Conservation (phyloP, 2,888 invertebrate genomes). For the Pocota personata region DNA sequence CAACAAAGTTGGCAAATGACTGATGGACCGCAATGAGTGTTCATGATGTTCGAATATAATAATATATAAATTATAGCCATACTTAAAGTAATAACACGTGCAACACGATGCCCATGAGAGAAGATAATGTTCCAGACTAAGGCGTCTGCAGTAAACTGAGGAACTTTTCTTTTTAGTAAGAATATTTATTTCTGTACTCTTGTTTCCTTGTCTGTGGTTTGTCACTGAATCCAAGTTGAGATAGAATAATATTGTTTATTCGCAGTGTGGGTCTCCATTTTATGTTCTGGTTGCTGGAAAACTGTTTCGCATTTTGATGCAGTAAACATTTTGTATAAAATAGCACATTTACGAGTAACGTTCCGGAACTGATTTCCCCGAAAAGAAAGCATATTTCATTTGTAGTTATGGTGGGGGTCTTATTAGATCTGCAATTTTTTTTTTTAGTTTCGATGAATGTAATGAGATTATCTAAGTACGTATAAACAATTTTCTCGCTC, state of each 20-base stretch:
- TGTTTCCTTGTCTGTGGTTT: neutral
- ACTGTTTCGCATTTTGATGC: neutral
- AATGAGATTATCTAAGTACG: neutral
- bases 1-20: neutral
- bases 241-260: neutral
- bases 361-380: neutral
- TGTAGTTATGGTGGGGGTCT: neutral
- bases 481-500: no score
- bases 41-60: neutral
- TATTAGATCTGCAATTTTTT: neutral
- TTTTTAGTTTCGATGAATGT: neutral
- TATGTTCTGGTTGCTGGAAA: neutral
- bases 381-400: neutral
- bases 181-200: neutral
- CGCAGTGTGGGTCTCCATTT: neutral
- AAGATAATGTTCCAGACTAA: conserved; percentile 38
- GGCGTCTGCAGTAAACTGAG: conserved; percentile 14
- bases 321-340: no score
- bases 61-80: conserved; percentile 16
- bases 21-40: neutral
- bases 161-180: neutral
- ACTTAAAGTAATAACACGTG: neutral
- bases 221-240: neutral
- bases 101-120: conserved; percentile 24
- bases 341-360: neutral